Evolutionary conservation across 1,140 invertebrate genomes (phyloP).

Genomic region (Sarcophaga peregrina): DNA sequence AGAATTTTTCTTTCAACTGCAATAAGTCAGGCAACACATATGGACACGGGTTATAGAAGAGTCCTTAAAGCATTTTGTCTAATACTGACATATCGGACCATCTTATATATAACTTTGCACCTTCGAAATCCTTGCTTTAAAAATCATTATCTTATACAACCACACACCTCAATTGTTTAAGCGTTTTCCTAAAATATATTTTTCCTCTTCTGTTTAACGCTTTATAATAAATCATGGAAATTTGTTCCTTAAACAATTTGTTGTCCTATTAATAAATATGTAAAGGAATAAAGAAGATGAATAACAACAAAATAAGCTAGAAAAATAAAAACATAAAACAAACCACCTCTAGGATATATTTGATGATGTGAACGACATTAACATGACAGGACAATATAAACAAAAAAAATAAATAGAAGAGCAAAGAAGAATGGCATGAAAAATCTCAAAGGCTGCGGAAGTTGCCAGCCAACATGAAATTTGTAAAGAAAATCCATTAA

Average conservation of each 20-base stretch:
- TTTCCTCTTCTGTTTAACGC: no score
- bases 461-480: constrained; percentile 20
- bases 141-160: no score
- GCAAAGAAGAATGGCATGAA: neutral
- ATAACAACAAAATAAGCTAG: neutral
- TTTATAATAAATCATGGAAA: neutral
- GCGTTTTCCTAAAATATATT: no score
- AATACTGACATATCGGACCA: no score
- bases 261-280: constrained; percentile 29
- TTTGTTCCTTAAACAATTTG: neutral
- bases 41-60: no score
- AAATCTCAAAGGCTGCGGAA: constrained; percentile 5
- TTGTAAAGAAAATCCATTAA: constrained; percentile 37
- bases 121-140: no score
- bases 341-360: constrained; percentile 26
- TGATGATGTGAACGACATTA: constrained; percentile 41
- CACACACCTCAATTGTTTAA: no score
- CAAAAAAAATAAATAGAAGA: neutral
- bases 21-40: no score
- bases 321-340: neutral
- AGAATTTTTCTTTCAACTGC: no score
- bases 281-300: neutral
- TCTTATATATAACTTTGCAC: no score
- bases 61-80: no score
- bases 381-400: constrained; percentile 36